Base-by-base conservation (phyloP, 2,888 invertebrate genomes). In the Chorisops tibialis region DNA sequence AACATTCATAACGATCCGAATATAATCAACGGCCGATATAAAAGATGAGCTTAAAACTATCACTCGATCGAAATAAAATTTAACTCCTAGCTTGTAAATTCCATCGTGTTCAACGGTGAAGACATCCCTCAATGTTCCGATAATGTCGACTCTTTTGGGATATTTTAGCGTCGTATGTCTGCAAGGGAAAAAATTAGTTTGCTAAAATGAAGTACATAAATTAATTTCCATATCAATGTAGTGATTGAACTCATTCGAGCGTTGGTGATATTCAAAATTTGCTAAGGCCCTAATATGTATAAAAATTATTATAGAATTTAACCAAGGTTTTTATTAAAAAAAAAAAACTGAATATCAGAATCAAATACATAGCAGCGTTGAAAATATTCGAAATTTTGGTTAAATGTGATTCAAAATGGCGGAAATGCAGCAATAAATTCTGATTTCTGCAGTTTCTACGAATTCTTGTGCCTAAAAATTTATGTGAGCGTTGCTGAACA, bases 31-130 rank as follows among this genome's bases (percentile, higher is more conserved):
- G n/a, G 49, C 43, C 3, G 63, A 61, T 49, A 63, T 51, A 18
- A 63, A 39, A 19, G 63, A 63, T 35, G 63, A 56, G 22, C 61
- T 37, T 16, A 63, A n/a, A 11, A 63, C 56, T n/a, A 63, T 60
- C 22, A 60, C 19, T 22, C 56, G 30, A 21, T 63, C 61, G 6
- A 61, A 63, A 35, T 63, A 38, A 35, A 56, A 39, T 54, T 50
- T 49, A 9, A 63, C 21, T 19, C 43, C 56, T 7, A 43, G 16
- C 5, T 54, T 56, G 37, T 54, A 56, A 37, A 58, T 45, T 43
- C 50, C 61, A 7, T 61, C 39, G 4, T 50, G 50, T 22, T 56
- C 54, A 9, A 22, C 24, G 11, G 38, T 45, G n/a, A 58, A 50
- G 11, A 63, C 43, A 37, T 43, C 50, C 4, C 41, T 22, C n/a